Evolutionary conservation across 2,888 invertebrate species (phyloP).

Genomic region (Andrena trimmerana): DNA sequence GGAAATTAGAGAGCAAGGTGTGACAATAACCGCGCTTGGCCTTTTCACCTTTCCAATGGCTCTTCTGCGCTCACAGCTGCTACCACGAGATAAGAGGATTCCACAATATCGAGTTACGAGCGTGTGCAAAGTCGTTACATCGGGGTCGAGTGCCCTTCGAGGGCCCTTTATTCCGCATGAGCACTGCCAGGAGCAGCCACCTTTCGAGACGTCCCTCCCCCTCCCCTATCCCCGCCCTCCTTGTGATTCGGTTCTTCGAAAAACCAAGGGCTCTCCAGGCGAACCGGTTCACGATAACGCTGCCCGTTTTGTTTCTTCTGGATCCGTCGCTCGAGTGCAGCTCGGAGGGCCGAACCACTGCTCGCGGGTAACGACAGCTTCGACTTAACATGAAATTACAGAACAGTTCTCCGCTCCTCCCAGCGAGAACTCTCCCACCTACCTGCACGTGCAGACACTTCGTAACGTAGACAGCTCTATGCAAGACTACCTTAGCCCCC

Average conservation of each 20-base stretch:
- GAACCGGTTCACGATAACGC: conserved; percentile 36
- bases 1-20: conserved; percentile 39
- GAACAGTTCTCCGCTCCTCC: neutral
- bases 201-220: conserved; percentile 46
- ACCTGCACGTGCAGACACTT: conserved; percentile 25
- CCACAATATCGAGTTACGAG: conserved; percentile 75
- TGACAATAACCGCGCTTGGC: conserved; percentile 32
- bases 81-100: conserved; percentile 73
- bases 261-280: conserved; percentile 49
- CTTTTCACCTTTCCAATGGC: conserved; percentile 55
- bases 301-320: conserved; percentile 42
- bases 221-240: conserved; percentile 35
- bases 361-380: neutral
- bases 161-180: conserved; percentile 71
- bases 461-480: conserved; percentile 42
- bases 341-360: neutral
- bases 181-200: conserved; percentile 63
- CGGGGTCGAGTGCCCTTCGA: conserved; percentile 70
- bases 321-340: neutral
- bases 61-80: conserved; percentile 60
- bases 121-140: conserved; percentile 75
- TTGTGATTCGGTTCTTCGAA: conserved; percentile 49
- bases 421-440: no score
- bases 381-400: neutral
- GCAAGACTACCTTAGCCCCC: conserved; percentile 36